Base-by-base conservation (phyloP, 2,888 invertebrate genomes). In the Latrodectus hesperus region DNA sequence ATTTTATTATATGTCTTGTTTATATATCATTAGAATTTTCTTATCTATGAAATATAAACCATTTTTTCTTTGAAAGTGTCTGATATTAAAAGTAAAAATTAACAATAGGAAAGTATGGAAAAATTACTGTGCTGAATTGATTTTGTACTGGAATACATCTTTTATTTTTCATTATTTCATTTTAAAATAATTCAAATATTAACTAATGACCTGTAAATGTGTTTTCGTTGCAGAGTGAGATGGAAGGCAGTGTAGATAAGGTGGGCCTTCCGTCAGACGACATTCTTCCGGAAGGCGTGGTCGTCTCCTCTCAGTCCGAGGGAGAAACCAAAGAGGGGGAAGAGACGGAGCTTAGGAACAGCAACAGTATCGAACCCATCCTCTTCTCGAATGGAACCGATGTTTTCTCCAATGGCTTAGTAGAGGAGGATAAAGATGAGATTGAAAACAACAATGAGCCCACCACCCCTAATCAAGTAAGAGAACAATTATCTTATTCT, bases 361-460 rank as follows among this genome's bases (percentile, higher is more conserved):
- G 22, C 6, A 70, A 17, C 5, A 60, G 22, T 9, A 22, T 78
- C 55, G 78, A 78, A 78, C 70, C 70, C 38, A n/a, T 77, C 14
- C 49, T 77, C 53, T 53, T 68, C 26, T 68, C 16, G 12, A 60
- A 60, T 16, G 26, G 60, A 9, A 53, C 68, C 64, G 51, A 60
- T 49, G 16, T 81, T 64, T 16, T 81, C 22, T 17, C 17, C n/a
- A 60, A 82, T 16, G 82, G 75, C 14, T 11, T 68, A 10, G 60
- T 17, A 9, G 49, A 38, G 4, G 38, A 68, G 16, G 60, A 79
- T 9, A 73, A 70, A 65, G 17, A 22, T 9, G 73, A 67, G 26
- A 53, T 53, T 9, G 78, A 84, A 16, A 84, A 78, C 65, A 83
- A 83, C 52, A 84, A 84, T 71, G 84, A 84, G 55, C 84, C 78